Evolutionary conservation across 2,797 vertebrate genomes (phyloP).

Genomic region (Hippocampus kuda): DNA sequence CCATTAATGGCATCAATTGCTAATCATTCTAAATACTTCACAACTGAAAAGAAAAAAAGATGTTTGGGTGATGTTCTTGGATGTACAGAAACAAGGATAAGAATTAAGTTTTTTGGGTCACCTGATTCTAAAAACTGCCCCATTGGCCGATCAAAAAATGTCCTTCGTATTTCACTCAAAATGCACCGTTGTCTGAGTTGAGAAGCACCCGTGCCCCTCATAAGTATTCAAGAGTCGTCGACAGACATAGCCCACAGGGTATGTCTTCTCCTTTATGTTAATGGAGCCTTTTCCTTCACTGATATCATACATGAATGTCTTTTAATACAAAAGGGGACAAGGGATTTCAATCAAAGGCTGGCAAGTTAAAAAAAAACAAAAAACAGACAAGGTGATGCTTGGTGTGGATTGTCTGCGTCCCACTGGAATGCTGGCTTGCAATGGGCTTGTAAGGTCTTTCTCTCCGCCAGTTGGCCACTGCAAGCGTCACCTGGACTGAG

Average conservation of each 20-base stretch:
- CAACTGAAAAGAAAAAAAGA: neutral
- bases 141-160: neutral
- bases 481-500: constrained; percentile 52
- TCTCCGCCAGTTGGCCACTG: constrained; percentile 41
- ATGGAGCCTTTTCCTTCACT: constrained; percentile 55
- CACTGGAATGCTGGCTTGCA: constrained; percentile 31
- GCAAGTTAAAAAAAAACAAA: constrained; percentile 18
- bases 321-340: constrained; percentile 38
- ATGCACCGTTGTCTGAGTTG: neutral
- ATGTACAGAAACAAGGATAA: neutral
- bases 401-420: constrained; percentile 18
- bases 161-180: neutral
- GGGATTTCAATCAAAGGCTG: constrained; percentile 31
- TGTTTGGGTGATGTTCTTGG: neutral
- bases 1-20: neutral
- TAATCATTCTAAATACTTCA: neutral
- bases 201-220: constrained; percentile 45
- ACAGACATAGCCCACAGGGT: constrained; percentile 59
- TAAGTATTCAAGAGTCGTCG: constrained; percentile 61
- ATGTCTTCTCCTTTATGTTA: constrained; percentile 61
- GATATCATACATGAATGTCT: constrained; percentile 65
- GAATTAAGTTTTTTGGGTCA: neutral
- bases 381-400: constrained; percentile 32
- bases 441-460: constrained; percentile 28
- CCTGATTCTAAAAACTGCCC: neutral